Percentiles rank a stretch among this genome's conserved stretches.
phyloP scores from a whole-genome alignment of 2,888 invertebrate genomes.

The Malthinus seriepunctatus region DNA sequence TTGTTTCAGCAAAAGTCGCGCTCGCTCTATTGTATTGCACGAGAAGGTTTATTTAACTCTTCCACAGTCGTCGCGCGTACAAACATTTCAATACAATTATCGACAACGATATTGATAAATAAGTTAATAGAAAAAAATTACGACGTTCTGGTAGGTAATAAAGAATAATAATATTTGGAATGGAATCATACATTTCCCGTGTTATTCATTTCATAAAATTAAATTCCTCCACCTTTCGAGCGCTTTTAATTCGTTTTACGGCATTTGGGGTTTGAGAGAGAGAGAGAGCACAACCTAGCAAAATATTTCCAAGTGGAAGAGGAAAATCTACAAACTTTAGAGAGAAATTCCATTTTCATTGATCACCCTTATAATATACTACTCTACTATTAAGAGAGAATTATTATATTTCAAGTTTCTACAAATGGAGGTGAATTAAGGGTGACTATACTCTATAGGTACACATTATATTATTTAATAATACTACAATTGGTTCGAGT shows the following conservation, averaged over 20 bases:
- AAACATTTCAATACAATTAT: no score
- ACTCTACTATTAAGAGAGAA: neutral
- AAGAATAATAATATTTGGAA: neutral
- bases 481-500: conserved; percentile 16
- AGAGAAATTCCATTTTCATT: conserved; percentile 16
- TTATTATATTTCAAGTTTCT: conserved; percentile 27
- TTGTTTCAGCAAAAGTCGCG: no score
- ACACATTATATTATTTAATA: conserved; percentile 28
- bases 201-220: conserved; percentile 27
- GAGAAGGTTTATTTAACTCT: no score
- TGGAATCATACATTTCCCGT: conserved; percentile 9
- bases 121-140: neutral
- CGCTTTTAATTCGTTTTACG: conserved; percentile 22
- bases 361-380: conserved; percentile 13
- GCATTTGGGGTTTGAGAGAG: conserved; percentile 16
- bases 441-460: conserved; percentile 15
- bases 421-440: conserved; percentile 22
- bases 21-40: no score
- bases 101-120: neutral
- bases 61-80: no score
- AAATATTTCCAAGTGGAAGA: conserved; percentile 11
- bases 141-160: neutral
- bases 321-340: conserved; percentile 10
- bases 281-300: conserved; percentile 13
- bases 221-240: conserved; percentile 24